Base-by-base conservation (phyloP, 2,797 vertebrate genomes). In the Carduelis carduelis region DNA sequence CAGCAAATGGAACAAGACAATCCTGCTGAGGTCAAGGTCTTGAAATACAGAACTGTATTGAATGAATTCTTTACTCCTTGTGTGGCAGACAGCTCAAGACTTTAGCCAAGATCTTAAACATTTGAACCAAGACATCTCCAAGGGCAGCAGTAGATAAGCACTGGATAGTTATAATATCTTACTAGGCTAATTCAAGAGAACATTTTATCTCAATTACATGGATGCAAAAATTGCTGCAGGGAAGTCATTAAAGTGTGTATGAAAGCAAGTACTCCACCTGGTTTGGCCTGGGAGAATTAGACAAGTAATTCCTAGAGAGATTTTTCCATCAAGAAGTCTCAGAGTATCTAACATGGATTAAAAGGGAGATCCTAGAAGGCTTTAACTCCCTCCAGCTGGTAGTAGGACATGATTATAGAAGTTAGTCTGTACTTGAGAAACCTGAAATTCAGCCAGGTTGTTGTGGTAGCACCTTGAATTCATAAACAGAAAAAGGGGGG, bases 381-480 rank as follows among this genome's bases (percentile, higher is more conserved):
- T 81, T 59, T 49, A 14, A 68, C 7, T 53, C 46, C 35, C 66
- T 81, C 57, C 28, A 50, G 35, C 27, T 78, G 43, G 28, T 55
- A 34, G 43, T 10, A 81, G 35, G 37, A 71, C 17, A 23, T 3
- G 15, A 41, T 64, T 44, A 37, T 0, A 74, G 17, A 57, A 23
- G 9, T 37, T n/a, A 43, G 6, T 0, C 0, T 23, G 47, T 52
- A 66, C 0, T 0, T 35, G 26, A 88, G 77, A 90, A 66, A 74
- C 34, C 35, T 59, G 30, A 81, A 90, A 75, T 81, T 52, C 66
- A 78, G 28, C 22, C 57, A 76, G 22, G 23, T 7, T 75, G 44
- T 30, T 77, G 69, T 2, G 1, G 52, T 1, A 52, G 30, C 32
- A 60, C 7, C 21, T 60, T 30, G 5, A 71, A 70, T n/a, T 76